Evolutionary conservation across 2,797 vertebrate species (phyloP).

Genomic region (Hyperoplus immaculatus): DNA sequence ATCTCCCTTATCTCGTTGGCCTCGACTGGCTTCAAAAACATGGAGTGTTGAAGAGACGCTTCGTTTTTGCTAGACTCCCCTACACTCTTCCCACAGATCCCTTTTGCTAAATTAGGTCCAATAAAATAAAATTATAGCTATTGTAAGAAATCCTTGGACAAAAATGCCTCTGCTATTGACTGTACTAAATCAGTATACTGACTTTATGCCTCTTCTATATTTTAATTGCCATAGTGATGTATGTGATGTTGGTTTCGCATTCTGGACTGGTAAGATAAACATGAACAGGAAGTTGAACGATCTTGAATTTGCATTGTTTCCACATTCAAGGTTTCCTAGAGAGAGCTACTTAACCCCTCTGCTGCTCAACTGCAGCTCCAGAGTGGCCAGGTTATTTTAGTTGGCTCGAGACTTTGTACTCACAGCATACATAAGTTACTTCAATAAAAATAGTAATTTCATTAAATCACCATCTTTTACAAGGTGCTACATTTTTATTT

Average conservation of each 20-base stretch:
- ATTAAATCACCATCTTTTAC: not conserved
- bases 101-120: too few relatives aligned
- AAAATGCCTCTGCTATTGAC: too few relatives aligned
- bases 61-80: too few relatives aligned
- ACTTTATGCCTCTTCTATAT: not conserved
- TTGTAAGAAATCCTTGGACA: too few relatives aligned
- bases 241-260: not conserved
- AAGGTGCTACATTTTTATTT: not conserved
- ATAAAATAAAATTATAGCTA: too few relatives aligned
- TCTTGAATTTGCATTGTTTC: slow-evolving; percentile 5
- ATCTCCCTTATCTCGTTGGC: too few relatives aligned
- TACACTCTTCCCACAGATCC: too few relatives aligned
- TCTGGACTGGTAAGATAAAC: not conserved
- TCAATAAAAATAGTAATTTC: not conserved
- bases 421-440: not conserved
- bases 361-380: not conserved
- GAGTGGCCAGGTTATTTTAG: not conserved
- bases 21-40: too few relatives aligned
- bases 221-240: too few relatives aligned
- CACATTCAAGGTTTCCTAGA: slow-evolving; percentile 9
- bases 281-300: not conserved
- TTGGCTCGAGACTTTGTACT: not conserved
- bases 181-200: too few relatives aligned
- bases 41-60: too few relatives aligned
- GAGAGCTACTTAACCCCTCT: not conserved